Evolutionary conservation across 2,888 invertebrate genomes (phyloP).

Genomic region (Orchesellides sinensis): DNA sequence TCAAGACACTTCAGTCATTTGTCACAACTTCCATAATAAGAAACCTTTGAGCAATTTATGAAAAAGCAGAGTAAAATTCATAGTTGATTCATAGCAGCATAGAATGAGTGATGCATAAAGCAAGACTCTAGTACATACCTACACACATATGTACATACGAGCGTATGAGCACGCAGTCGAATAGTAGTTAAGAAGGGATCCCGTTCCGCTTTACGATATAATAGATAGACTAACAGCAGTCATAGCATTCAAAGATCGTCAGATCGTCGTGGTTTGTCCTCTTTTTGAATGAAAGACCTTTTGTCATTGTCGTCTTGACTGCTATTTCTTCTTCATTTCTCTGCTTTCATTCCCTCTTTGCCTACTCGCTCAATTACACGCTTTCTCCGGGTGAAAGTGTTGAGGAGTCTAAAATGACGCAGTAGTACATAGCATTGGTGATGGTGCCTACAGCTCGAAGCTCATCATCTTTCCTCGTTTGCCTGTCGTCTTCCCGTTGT

Average conservation of each 20-base stretch:
- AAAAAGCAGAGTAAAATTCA: background rate
- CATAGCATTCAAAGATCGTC: constrained; percentile 24
- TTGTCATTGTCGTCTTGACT: constrained; percentile 50
- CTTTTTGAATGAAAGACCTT: constrained; percentile 42
- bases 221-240: background rate
- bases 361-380: constrained; percentile 47
- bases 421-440: background rate
- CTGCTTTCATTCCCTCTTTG: constrained; percentile 4
- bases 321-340: constrained; percentile 37
- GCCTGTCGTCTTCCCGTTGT: constrained; percentile 26
- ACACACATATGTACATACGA: background rate
- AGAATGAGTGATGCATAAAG: too few species aligned
- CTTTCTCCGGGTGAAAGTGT: constrained; percentile 46
- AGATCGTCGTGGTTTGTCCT: constrained; percentile 43
- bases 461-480: constrained; percentile 41
- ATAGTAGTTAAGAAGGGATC: background rate
- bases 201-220: background rate
- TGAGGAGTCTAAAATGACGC: constrained; percentile 29
- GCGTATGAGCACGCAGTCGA: background rate
- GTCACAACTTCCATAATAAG: background rate
- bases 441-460: background rate
- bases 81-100: too few species aligned
- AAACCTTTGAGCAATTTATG: background rate
- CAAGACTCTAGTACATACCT: too few species aligned
- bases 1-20: too few species aligned